These are phyloP conservation scores for Bufo bufo DNA, from an alignment of 2,113 vertebrate species.

Conservation along the genomic window DNA sequence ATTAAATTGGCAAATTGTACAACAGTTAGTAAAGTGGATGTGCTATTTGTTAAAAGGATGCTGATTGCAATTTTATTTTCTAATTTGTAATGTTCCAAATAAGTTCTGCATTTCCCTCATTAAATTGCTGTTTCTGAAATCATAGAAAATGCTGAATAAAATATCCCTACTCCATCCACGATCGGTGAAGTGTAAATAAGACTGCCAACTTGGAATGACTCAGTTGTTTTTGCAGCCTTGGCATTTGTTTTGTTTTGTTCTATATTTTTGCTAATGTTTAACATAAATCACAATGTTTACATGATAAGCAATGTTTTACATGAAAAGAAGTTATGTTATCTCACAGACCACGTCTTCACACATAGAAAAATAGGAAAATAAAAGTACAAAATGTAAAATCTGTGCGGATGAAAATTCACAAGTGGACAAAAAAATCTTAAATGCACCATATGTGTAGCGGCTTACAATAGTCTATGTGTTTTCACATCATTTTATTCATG, in stretches of 20 bases:
- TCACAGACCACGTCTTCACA: not conserved
- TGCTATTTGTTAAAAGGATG: not conserved
- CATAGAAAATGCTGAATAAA: not conserved
- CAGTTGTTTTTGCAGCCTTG: not conserved
- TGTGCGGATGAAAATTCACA: not conserved
- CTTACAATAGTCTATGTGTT: not conserved
- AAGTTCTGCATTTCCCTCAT: not conserved
- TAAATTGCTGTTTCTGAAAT: not conserved
- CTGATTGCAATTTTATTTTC: not conserved
- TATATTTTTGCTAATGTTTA: not conserved
- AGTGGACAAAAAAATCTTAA: not conserved
- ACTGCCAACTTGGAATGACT: not conserved
- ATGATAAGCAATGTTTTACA: not conserved
- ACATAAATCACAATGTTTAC: not conserved
- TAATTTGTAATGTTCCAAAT: slow-evolving; percentile 15
- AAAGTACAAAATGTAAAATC: not conserved
- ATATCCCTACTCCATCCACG: not conserved
- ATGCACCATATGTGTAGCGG: not conserved
- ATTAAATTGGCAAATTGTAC: slow-evolving; percentile 27
- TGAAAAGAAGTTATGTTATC: not conserved
- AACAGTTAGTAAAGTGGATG: slow-evolving; percentile 42
- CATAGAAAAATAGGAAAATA: not conserved
- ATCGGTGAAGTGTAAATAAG: not conserved
- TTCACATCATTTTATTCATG: not conserved
- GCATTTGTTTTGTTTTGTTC: not conserved